Conservation (phyloP, 2,797 vertebrate species). For the Hippoglossus hippoglossus region DNA sequence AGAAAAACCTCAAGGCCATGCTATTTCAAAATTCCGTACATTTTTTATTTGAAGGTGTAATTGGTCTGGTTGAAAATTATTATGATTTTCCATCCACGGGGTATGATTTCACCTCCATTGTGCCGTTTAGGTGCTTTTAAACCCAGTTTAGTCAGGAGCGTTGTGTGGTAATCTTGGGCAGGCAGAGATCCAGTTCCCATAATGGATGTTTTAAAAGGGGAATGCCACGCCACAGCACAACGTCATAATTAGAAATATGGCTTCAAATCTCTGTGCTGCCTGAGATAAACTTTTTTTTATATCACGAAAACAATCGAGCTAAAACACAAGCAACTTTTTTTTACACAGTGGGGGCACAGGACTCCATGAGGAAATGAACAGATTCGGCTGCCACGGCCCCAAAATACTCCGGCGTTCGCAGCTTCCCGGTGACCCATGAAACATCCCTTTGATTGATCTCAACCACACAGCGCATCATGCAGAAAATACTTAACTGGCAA, state of each 20-base stretch:
- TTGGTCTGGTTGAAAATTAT: conserved; percentile 49
- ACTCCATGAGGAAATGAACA: not conserved
- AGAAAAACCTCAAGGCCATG: not conserved
- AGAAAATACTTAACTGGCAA: conserved; percentile 3
- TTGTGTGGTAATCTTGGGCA: conserved; percentile 52
- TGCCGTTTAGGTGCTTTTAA: conserved; percentile 47
- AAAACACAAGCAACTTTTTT: not conserved
- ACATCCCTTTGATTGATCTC: not conserved
- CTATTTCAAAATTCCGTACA: conserved; percentile 40
- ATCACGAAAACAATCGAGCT: conserved; percentile 6
- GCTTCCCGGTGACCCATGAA: not conserved
- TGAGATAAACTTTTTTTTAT: conserved; percentile 28
- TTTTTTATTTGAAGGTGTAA: conserved; percentile 34
- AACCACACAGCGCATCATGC: not conserved
- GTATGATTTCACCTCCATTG: conserved; percentile 49
- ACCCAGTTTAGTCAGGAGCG: conserved; percentile 57
- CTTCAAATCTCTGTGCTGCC: conserved; percentile 27
- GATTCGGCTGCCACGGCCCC: not conserved
- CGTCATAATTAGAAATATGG: conserved; percentile 60
- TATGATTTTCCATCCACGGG: conserved; percentile 42
- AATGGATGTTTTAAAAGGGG: conserved; percentile 62
- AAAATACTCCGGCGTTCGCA: too few relatives aligned
- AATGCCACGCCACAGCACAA: conserved; percentile 61
- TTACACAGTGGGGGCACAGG: not conserved
- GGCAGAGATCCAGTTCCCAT: conserved; percentile 54